Conservation (phyloP, 2,888 invertebrate genomes). For the Catocala nupta region DNA sequence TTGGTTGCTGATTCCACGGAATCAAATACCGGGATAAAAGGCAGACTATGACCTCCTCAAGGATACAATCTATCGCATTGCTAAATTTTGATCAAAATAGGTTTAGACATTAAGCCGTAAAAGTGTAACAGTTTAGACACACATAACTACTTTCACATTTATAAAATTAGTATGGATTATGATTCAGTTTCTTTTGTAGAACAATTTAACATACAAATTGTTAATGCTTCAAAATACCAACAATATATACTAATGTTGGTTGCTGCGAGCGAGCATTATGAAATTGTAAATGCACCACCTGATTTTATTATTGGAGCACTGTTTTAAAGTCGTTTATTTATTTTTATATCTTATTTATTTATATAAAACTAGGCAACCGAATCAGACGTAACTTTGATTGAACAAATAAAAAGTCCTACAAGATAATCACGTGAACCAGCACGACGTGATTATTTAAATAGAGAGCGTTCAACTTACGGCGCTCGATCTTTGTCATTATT, state of each 20-base stretch:
- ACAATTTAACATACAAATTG: not conserved
- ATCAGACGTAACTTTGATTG: constrained; percentile 1
- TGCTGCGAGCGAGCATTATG: not conserved
- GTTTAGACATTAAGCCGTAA: too few relatives aligned
- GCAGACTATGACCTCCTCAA: too few relatives aligned
- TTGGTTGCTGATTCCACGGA: too few relatives aligned
- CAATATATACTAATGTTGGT: not conserved
- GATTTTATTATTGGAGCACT: not conserved
- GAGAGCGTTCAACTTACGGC: constrained; percentile 52
- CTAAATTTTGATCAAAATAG: too few relatives aligned
- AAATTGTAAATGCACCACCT: not conserved
- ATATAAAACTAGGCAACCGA: not conserved
- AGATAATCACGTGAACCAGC: constrained; percentile 37
- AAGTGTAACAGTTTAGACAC: too few relatives aligned
- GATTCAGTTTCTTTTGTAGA: not conserved
- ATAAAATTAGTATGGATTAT: too few relatives aligned
- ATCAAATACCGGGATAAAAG: too few relatives aligned
- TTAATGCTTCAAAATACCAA: not conserved
- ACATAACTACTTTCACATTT: too few relatives aligned
- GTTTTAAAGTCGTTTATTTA: not conserved
- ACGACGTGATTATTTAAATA: constrained; percentile 48
- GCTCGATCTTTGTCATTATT: constrained; percentile 70
- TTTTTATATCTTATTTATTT: not conserved
- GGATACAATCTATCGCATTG: too few relatives aligned
- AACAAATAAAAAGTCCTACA: constrained; percentile 13